Base-by-base conservation (phyloP, 1,140 invertebrate species). In the Chionoecetes opilio region DNA sequence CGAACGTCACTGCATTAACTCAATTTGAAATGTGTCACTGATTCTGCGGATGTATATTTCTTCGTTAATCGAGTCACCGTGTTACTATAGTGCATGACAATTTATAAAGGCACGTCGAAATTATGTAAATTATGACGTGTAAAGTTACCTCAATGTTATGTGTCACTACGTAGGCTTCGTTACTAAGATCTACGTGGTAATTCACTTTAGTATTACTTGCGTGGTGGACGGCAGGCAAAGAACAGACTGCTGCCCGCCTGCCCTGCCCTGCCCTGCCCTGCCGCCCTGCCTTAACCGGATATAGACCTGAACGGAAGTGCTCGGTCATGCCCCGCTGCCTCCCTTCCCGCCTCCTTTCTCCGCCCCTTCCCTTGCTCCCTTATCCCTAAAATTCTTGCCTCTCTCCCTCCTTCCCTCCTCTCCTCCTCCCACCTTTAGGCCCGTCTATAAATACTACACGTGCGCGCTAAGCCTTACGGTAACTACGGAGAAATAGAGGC, bases 261-360 rank as follows among this genome's bases (percentile, higher is more conserved):
- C 53, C 53, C 5, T 63, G 53, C 53, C 53, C 53, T 3, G 9
- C 8, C 53, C 8, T n/a, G 63, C 63, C 63, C 63, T 46, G 5
- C 41, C 14, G 41, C 41, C 14, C 41, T 75, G 63, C 63, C n/a
- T 21, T n/a, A 26, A n/a, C 63, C 63, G 63, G 63, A 75, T 75
- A 75, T 75, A 75, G 63, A 75, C 63, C 63, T 75, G n/a, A 75
- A 75, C 63, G 63, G 63, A 75, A 75, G 63, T 75, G 63, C 21
- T 75, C n/a, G 0, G 63, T 75, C 21, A 26, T 75, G 63, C 11
- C 63, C 26, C 63, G n/a, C 21, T 75, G 26, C 63, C 21, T 75
- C 63, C 26, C 63, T n/a, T 75, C 63, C 6, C 3, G 63, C 63
- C 63, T n/a, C 21, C 63, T n/a, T n/a, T 21, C 63, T n/a, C 21